Conservation (phyloP, 2,888 invertebrate genomes). For the Antheraea yamamai region DNA sequence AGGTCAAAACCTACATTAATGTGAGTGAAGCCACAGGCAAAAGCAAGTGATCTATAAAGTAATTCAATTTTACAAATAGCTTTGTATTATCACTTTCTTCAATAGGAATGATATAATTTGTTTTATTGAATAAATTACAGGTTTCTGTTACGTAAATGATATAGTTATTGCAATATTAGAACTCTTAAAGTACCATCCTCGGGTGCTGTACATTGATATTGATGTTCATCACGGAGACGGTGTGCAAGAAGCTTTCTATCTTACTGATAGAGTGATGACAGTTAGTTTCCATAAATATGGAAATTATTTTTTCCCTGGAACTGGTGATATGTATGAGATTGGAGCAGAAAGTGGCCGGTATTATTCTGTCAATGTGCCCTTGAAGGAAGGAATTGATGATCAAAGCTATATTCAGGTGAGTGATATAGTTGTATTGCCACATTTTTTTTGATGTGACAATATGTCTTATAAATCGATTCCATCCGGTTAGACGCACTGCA, state of each 20-base stretch:
- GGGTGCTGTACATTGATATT: constrained; percentile 98
- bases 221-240: constrained; percentile 99
- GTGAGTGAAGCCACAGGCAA: too few species aligned
- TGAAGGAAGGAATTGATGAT: constrained; percentile 99
- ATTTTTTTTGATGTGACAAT: too few species aligned
- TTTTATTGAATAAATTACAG: constrained; percentile 59
- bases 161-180: constrained; percentile 99
- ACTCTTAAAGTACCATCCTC: constrained; percentile 94
- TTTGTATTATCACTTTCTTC: not conserved
- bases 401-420: constrained; percentile 91
- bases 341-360: constrained; percentile 97
- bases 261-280: constrained; percentile 99
- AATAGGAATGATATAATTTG: not conserved
- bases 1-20: too few species aligned
- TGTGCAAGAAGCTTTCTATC: constrained; percentile 98
- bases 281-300: constrained; percentile 99
- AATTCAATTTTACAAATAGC: too few species aligned
- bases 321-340: constrained; percentile 99
- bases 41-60: too few species aligned
- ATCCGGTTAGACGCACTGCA: too few species aligned
- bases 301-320: constrained; percentile 98
- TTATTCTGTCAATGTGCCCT: constrained; percentile 98
- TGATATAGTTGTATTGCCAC: not conserved
- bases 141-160: constrained; percentile 99
- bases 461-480: too few species aligned